Evolutionary conservation across 2,797 vertebrate genomes (phyloP), one percentile per base, ranked within the genome.

Genomic region (Tangara arthus): DNA sequence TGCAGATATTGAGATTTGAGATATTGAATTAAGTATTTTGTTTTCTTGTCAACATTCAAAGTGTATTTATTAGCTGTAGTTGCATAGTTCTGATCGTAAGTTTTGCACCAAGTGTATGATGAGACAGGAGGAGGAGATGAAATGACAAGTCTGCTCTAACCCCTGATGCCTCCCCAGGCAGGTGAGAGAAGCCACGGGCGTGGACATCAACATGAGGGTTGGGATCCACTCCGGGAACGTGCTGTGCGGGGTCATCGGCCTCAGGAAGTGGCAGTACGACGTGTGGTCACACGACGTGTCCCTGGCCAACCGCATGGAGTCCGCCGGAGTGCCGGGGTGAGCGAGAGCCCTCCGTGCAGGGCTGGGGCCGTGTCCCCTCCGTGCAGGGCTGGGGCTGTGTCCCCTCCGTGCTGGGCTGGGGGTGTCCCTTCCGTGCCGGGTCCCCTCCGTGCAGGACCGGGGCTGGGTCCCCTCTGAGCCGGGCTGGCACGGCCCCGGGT

Each of bases 201-300:
- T 99, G 34, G 99, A 99, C 80, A 99, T 99, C 98, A 99, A 98
- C 97, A 99, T 99, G 99, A 97, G 99, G 57, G 99, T 99, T 7
- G 99, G 99, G 6, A 99, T 99, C 49, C 99, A 99, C 95, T 99
- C 99, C 0, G 99, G 99, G 72, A 99, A 99, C 0, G 99, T 99
- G 84, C 98, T 99, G 50, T 99, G 99, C 0, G 99, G 99, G 0
- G 99, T 99, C 81, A 99, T 99, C 6, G 99, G 99, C 52, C 98
- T 99, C n/a, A 98, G 99, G 46, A 99, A 99, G 90, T 99, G 99
- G 99, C 99, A 99, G 97, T 99, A 99, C 14, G 99, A 99, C 0
- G 99, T 99, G 37, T 99, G 99, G 99, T 99, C 99, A 8, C 99
- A 99, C 21, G 99, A 99, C 0, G 99, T 99, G 91, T 99, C 99